These are phyloP conservation scores for Melanotaenia boesemani DNA, from an alignment of 2,797 vertebrate species.

Conservation along the genomic window DNA sequence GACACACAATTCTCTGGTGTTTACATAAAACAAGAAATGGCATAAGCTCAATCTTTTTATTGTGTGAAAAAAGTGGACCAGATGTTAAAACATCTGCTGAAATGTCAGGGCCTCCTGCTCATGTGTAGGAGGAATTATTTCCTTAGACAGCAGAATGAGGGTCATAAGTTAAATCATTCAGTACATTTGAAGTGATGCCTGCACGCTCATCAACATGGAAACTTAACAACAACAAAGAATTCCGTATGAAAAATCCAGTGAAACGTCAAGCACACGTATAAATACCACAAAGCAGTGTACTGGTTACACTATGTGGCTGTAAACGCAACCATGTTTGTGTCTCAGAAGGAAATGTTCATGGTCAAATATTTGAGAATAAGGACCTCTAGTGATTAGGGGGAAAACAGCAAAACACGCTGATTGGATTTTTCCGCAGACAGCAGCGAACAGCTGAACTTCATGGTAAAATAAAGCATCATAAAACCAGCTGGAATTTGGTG, in stretches of 20 bases:
- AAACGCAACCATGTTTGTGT: slow-evolving; percentile 4
- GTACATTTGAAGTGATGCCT: background rate
- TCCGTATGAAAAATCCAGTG: background rate
- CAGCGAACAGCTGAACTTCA: background rate
- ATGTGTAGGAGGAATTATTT: background rate
- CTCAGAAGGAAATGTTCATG: background rate
- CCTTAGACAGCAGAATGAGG: slow-evolving; percentile 4
- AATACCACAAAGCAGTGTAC: background rate
- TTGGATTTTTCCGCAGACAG: background rate
- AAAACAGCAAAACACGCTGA: slow-evolving; percentile 42
- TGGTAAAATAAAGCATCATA: slow-evolving; percentile 14
- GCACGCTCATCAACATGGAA: background rate
- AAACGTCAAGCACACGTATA: slow-evolving; percentile 5
- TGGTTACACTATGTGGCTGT: slow-evolving; percentile 15
- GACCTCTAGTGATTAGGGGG: slow-evolving; percentile 61
- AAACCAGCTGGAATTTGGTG: slow-evolving; percentile 1
- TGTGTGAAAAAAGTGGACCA: slow-evolving; percentile 14
- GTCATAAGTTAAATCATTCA: background rate
- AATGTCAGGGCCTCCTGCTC: slow-evolving; percentile 6
- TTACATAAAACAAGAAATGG: background rate
- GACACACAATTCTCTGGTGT: slow-evolving; percentile 11
- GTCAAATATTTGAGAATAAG: slow-evolving; percentile 36
- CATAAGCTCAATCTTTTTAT: slow-evolving; percentile 11
- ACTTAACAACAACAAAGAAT: background rate
- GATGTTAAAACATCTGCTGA: slow-evolving; percentile 43